These are phyloP conservation scores for Brachypodius melanocephalos DNA, from an alignment of 2,113 vertebrate species.

Conservation along the genomic window DNA sequence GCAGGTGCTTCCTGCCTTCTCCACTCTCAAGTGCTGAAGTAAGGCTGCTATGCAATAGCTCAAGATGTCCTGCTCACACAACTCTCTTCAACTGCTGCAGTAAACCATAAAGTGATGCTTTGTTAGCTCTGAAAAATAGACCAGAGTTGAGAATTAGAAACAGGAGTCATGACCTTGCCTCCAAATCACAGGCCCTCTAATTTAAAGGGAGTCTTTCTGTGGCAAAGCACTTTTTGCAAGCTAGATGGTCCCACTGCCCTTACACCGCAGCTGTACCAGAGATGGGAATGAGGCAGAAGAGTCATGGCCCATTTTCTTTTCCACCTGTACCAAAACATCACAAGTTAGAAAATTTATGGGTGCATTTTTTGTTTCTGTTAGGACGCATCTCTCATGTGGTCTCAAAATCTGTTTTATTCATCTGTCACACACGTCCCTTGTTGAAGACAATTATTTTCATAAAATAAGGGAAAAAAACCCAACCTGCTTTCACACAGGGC, in stretches of 20 bases:
- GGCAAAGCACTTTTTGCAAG: background rate
- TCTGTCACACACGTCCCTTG: background rate
- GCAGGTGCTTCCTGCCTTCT: background rate
- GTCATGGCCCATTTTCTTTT: background rate
- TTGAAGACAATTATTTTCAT: background rate
- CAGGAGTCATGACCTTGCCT: background rate
- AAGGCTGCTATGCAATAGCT: background rate
- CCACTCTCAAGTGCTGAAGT: background rate
- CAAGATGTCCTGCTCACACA: background rate
- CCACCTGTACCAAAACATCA: background rate
- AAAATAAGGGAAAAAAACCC: background rate
- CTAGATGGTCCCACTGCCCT: background rate
- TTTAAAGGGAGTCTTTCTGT: background rate
- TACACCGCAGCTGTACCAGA: background rate
- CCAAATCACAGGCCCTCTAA: background rate
- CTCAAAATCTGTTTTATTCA: background rate
- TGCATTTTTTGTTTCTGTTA: background rate
- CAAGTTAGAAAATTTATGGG: background rate
- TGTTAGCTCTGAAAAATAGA: background rate
- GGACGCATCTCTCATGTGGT: background rate
- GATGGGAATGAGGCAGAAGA: background rate
- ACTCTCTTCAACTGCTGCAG: background rate
- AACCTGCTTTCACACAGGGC: background rate
- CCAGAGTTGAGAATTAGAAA: background rate
- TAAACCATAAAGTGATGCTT: background rate